Evolutionary conservation across 1,140 invertebrate species (phyloP).

Genomic region (Phymastichus coffea): DNA sequence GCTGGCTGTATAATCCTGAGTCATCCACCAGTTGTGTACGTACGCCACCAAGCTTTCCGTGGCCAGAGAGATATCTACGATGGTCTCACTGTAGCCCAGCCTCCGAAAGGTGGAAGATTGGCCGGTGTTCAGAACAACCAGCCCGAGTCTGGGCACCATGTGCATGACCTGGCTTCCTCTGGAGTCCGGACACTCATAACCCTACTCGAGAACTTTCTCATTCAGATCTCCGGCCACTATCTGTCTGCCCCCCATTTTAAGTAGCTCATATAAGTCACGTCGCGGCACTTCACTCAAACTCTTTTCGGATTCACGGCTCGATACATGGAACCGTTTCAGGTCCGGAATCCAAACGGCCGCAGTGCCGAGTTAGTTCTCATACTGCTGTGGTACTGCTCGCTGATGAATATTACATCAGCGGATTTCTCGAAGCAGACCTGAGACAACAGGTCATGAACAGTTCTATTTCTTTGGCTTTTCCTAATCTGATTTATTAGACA

Average conservation of each 20-base stretch:
- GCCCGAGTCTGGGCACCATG: constrained; percentile 23
- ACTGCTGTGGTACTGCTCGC: constrained; percentile 10
- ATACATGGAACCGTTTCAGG: not conserved
- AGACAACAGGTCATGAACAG: not conserved
- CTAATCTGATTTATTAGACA: too few relatives aligned
- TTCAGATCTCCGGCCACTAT: constrained; percentile 33
- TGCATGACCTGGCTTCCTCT: constrained; percentile 29
- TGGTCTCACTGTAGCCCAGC: constrained; percentile 12
- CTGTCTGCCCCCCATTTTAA: constrained; percentile 1
- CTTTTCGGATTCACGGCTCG: not conserved
- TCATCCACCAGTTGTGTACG: not conserved
- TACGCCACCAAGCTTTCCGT: not conserved
- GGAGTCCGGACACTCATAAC: constrained; percentile 20
- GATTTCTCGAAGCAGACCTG: constrained; percentile 1
- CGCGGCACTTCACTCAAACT: constrained; percentile 20
- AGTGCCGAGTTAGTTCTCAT: constrained; percentile 8
- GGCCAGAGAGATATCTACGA: not conserved
- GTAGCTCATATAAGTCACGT: constrained; percentile 27
- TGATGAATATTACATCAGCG: not conserved
- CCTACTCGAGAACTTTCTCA: constrained; percentile 31
- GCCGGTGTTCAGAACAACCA: constrained; percentile 26
- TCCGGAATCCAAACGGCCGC: constrained; percentile 23
- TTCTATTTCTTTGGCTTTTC: constrained; percentile 14
- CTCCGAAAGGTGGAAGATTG: constrained; percentile 23
- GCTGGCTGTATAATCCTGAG: not conserved